Evolutionary conservation across 2,797 vertebrate genomes (phyloP), one percentile per base, ranked within the genome.

Genomic region (Micrastur ruficollis): DNA sequence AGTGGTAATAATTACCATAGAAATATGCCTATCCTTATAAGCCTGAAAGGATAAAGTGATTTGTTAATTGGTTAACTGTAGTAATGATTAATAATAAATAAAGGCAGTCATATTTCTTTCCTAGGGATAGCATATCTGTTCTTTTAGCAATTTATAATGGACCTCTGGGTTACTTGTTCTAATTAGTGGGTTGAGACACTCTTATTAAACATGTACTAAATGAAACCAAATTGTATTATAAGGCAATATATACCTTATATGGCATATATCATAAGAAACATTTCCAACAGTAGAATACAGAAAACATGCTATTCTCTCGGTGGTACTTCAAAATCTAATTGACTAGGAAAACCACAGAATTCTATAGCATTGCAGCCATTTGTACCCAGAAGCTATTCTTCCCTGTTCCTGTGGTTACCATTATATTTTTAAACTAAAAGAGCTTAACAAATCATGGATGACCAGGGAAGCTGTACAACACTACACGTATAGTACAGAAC

Each of bases 61-160:
- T 93, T 86, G 74, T 74, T 97, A 97, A 97, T 95, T 89, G 66
- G 63, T 81, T 95, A 93, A 93, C 86, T 85, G 42, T 76, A 67
- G 29, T 67, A 90, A 91, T 67, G 52, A 96, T 96, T 89, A 96
- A 97, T 97, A 97, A 94, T 96, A 97, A 96, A 97, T 95, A 95
- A 95, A 79, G 61, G 32, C 49, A 93, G 58, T 81, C 25, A 62
- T 83, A 94, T 90, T 92, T 96, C 71, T 94, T 93, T 93, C 72
- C 52, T 81, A 74, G 34, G 53, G 76, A 81, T 91, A 91, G 38
- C 58, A 7, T 68, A 52, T 65, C 76, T 93, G 71, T 85, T 46
- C 91, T 95, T 93, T 82, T 36, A 81, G 84, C 92, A 90, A 67
- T 95, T 90, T 82, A 46, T 83, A 94, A 89, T 32, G 62, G 72